A percentile compares a stretch with the other conserved stretches of the same genome.
These are phyloP conservation scores for Teinopalpus imperialis DNA, from an alignment of 2,888 invertebrate species.

Conservation along the genomic window DNA sequence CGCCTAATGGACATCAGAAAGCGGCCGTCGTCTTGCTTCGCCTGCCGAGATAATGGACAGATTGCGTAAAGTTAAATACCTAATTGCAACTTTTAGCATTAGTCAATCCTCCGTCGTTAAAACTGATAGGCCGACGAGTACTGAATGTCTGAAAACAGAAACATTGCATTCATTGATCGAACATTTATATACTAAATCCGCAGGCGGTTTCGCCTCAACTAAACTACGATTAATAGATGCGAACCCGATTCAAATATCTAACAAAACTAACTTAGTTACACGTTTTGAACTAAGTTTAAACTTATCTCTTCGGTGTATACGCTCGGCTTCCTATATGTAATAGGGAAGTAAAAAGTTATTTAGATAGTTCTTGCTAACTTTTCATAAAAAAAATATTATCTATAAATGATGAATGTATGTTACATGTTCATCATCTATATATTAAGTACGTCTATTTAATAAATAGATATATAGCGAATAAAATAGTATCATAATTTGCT, in stretches of 20 bases:
- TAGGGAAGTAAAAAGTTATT: slow-evolving; percentile 15
- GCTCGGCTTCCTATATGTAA: slow-evolving; percentile 15
- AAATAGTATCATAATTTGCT: too few relatives aligned
- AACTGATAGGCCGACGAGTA: background rate
- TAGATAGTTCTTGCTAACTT: slow-evolving; percentile 2
- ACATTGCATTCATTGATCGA: slow-evolving; percentile 12
- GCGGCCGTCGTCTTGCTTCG: slow-evolving; percentile 27
- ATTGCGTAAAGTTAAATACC: slow-evolving; percentile 28
- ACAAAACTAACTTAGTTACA: slow-evolving; percentile 20
- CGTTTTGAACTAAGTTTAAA: slow-evolving; percentile 22
- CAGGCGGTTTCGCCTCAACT: slow-evolving; percentile 8
- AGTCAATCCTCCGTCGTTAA: slow-evolving; percentile 14
- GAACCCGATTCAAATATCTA: slow-evolving; percentile 20
- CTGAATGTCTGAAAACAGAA: background rate
- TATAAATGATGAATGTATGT: too few relatives aligned
- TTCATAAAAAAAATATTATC: too few relatives aligned
- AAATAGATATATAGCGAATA: too few relatives aligned
- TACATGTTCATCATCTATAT: too few relatives aligned
- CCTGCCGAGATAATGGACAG: slow-evolving; percentile 29
- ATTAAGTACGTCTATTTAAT: too few relatives aligned
- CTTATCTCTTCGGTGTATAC: slow-evolving; percentile 11
- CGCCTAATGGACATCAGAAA: slow-evolving; percentile 29
- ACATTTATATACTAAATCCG: slow-evolving; percentile 6
- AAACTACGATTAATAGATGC: slow-evolving; percentile 17
- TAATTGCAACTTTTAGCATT: slow-evolving; percentile 26